Conservation (phyloP, 2,113 vertebrate species). For the Lipophrys pholis region DNA sequence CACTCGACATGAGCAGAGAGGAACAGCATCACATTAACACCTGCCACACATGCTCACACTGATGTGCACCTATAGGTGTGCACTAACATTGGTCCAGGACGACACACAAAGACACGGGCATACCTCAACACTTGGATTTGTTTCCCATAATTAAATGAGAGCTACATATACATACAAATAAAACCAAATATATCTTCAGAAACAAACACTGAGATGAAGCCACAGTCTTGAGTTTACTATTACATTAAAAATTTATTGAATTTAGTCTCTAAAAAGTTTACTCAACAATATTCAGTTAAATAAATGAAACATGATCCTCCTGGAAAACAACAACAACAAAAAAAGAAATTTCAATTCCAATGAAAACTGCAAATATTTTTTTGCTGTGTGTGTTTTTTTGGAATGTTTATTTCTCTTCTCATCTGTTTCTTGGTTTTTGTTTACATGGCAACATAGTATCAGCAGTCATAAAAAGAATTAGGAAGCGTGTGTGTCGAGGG, state of each 20-base stretch:
- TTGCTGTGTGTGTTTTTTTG: constrained; percentile 2
- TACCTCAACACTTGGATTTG: not conserved
- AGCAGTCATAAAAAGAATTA: constrained; percentile 61
- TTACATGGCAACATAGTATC: constrained; percentile 50
- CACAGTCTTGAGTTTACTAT: not conserved
- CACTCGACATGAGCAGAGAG: constrained; percentile 13
- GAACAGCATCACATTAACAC: constrained; percentile 30
- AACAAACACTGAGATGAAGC: not conserved
- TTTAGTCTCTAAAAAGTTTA: not conserved
- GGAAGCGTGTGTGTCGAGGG: constrained; percentile 55
- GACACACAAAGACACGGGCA: constrained; percentile 3
- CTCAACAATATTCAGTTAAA: not conserved
- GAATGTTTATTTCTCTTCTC: constrained; percentile 14
- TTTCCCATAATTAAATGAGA: constrained; percentile 2
- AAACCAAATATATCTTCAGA: not conserved
- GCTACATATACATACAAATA: not conserved
- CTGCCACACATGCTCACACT: constrained; percentile 2
- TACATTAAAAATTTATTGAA: not conserved
- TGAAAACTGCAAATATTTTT: too few species aligned
- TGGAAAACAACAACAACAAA: constrained; percentile 2
- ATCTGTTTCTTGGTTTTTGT: constrained; percentile 48
- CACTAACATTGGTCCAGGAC: constrained; percentile 9
- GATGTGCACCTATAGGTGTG: not conserved
- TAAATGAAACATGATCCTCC: not conserved
- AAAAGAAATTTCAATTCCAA: too few species aligned